Conservation (phyloP, 1,140 invertebrate genomes). For the Dreissena polymorpha region DNA sequence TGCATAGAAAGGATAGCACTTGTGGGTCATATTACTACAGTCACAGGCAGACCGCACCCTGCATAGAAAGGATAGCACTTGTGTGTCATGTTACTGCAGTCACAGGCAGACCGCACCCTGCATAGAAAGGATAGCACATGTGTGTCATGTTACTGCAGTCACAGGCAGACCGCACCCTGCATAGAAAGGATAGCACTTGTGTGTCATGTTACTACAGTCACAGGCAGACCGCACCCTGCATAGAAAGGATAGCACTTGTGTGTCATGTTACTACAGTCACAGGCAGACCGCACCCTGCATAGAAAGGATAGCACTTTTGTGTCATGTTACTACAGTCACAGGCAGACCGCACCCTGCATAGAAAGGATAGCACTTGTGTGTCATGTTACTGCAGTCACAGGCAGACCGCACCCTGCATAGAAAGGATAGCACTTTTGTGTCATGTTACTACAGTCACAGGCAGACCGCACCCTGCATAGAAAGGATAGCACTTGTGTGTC, state of each 20-base stretch:
- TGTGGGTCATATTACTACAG: conserved; percentile 82
- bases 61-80: conserved; percentile 18
- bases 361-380: not conserved
- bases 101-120: conserved; percentile 83
- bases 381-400: conserved; percentile 87
- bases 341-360: conserved; percentile 81
- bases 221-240: conserved; percentile 83
- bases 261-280: conserved; percentile 86
- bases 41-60: conserved; percentile 84
- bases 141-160: conserved; percentile 85
- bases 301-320: not conserved
- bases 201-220: conserved; percentile 85
- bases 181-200: conserved; percentile 16
- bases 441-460: conserved; percentile 87
- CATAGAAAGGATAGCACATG: conserved; percentile 15
- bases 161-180: conserved; percentile 83
- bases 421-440: not conserved
- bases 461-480: conserved; percentile 80
- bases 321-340: conserved; percentile 87
- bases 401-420: conserved; percentile 81
- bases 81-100: conserved; percentile 84
- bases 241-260: conserved; percentile 4
- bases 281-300: conserved; percentile 82
- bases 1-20: conserved; percentile 52
- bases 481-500: not conserved